phyloP scores from a whole-genome alignment of 2,113 vertebrate genomes.

The Phylloscopus whistleri region DNA sequence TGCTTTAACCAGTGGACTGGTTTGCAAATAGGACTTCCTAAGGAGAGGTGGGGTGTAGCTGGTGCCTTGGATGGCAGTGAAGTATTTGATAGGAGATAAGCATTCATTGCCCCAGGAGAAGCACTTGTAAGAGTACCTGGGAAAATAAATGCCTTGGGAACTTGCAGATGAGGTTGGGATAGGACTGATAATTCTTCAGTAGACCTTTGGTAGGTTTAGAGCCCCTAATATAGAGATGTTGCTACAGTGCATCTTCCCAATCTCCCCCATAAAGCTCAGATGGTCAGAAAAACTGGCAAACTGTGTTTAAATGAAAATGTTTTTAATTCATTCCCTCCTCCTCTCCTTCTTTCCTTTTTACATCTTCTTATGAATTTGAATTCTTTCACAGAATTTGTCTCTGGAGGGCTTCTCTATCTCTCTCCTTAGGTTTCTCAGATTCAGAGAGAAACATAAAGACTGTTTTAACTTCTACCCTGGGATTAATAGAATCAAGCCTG shows the following conservation, averaged over 20 bases:
- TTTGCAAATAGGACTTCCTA: background rate
- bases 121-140: background rate
- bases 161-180: background rate
- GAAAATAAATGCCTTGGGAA: background rate
- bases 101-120: background rate
- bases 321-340: conserved; percentile 24
- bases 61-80: background rate
- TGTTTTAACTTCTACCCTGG: conserved; percentile 31
- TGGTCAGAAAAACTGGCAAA: background rate
- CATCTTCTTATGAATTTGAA: conserved; percentile 23
- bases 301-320: background rate
- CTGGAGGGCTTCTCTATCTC: conserved; percentile 29
- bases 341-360: conserved; percentile 3
- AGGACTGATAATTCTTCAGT: background rate
- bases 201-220: background rate
- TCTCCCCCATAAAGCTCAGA: background rate
- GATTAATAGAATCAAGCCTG: conserved; percentile 41
- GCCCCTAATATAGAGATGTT: background rate
- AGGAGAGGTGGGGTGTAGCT: background rate
- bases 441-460: conserved; percentile 40
- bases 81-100: background rate
- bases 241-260: background rate
- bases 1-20: background rate
- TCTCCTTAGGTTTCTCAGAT: conserved; percentile 1
- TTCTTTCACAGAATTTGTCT: conserved; percentile 39